Percentiles rank a stretch among this genome's conserved stretches.
Conservation (phyloP, 2,113 vertebrate genomes). For the Sakesphorus luctuosus region DNA sequence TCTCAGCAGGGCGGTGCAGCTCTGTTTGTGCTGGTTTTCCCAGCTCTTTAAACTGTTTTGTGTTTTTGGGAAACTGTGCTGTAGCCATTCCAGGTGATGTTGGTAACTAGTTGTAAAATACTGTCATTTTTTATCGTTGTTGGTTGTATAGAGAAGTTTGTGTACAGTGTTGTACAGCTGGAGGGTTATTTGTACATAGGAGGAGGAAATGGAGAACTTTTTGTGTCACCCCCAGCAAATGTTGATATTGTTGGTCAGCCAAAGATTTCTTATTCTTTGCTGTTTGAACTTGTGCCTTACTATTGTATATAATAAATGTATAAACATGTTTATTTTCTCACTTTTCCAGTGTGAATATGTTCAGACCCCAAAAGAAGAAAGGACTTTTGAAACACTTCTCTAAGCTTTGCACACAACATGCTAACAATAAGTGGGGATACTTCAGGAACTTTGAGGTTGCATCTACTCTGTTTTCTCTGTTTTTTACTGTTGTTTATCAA, state of each 20-base stretch:
- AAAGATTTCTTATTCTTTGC: constrained; percentile 80
- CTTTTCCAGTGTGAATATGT: constrained; percentile 25
- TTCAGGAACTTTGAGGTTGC: not conserved
- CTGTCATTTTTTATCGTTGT: not conserved
- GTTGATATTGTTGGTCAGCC: constrained; percentile 70
- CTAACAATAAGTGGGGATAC: not conserved
- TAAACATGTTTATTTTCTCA: constrained; percentile 59
- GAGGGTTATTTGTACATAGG: constrained; percentile 58
- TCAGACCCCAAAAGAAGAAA: not conserved
- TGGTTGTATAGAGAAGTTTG: constrained; percentile 51
- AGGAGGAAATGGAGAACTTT: not conserved
- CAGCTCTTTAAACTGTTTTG: not conserved
- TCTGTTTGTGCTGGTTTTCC: not conserved
- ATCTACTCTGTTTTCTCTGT: not conserved
- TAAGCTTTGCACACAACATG: not conserved
- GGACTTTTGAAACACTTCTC: not conserved
- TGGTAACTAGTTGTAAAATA: constrained; percentile 51
- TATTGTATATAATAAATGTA: constrained; percentile 84
- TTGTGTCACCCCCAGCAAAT: constrained; percentile 42
- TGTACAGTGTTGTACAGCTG: constrained; percentile 52
- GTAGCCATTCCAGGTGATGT: constrained; percentile 44
- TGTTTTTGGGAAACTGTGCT: constrained; percentile 35
- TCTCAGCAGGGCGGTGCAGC: not conserved
- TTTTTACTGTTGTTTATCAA: not conserved
- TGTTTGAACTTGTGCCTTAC: constrained; percentile 83